phyloP scores from a whole-genome alignment of 1,140 invertebrate genomes.

The Listronotus oregonensis region DNA sequence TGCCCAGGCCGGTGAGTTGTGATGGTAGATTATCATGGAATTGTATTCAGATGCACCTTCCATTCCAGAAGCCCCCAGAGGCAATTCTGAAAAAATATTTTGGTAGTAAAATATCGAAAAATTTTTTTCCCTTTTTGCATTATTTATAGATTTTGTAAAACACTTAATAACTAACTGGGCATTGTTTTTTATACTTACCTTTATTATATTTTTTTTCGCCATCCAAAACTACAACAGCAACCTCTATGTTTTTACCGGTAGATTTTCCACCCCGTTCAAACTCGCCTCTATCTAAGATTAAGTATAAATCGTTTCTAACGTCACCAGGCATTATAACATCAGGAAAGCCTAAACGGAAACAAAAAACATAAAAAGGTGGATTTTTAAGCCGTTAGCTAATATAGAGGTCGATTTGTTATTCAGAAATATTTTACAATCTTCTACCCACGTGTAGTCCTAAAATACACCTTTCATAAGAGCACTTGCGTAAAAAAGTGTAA shows the following conservation, averaged over 20 bases:
- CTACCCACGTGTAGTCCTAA: too few relatives aligned
- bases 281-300: constrained; percentile 84
- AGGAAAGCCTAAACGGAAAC: constrained; percentile 73
- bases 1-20: constrained; percentile 89
- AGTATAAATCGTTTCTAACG: constrained; percentile 93
- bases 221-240: constrained; percentile 81
- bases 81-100: constrained; percentile 72
- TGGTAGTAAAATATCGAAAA: too few relatives aligned
- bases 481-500: too few relatives aligned
- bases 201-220: constrained; percentile 71
- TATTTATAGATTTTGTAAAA: too few relatives aligned
- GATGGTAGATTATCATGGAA: constrained; percentile 92
- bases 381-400: too few relatives aligned
- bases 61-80: constrained; percentile 85
- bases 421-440: too few relatives aligned
- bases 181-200: constrained; percentile 57
- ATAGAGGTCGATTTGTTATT: too few relatives aligned
- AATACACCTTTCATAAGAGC: too few relatives aligned
- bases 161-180: too few relatives aligned
- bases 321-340: constrained; percentile 96
- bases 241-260: constrained; percentile 92
- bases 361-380: too few relatives aligned
- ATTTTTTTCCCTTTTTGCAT: too few relatives aligned
- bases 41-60: constrained; percentile 75
- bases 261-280: constrained; percentile 95